Base-by-base conservation (phyloP, 1,140 invertebrate genomes). In the Cherax destructor region DNA sequence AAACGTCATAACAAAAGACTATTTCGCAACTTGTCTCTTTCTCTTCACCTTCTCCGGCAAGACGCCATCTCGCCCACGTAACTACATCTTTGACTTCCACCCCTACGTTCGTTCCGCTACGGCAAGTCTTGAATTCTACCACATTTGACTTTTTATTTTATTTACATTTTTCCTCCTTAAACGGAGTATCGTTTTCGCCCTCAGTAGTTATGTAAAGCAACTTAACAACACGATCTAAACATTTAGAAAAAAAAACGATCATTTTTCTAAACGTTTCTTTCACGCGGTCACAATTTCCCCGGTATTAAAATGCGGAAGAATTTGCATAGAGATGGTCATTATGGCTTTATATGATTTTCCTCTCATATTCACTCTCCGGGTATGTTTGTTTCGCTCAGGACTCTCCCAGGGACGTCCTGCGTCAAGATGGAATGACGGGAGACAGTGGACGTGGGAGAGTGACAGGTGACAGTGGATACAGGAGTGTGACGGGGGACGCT, bases 281-380 rank as follows among this genome's bases (percentile, higher is more conserved):
- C 50, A 84, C 86, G 83, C 74, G 89, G 83, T 86, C 83, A 91
- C 89, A 91, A 80, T 91, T 91, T 91, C 83, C 83, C 74, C 56
- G 83, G 89, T 85, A 91, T 91, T 91, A 91, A 91, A 91, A 91
- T 78, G 89, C 83, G 41, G 76, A 76, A 77, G 83, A 91, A 91
- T 91, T 91, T 91, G 89, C 89, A 91, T 91, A 91, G 89, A 91
- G 83, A 91, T 91, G 89, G 76, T 91, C 89, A 91, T 91, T 91
- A 91, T 80, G 89, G 83, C 89, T 91, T 77, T 91, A 91, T 91
- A 80, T 91, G 89, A 91, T 91, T 91, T 91, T 86, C 89, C 89
- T 91, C 89, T 91, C 89, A 91, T 83, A 86, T 91, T 91, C 89
- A 91, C 89, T 86, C 89, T 85, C 83, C 72, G n/a, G 74, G 77